Evolutionary conservation across 2,113 vertebrate species (phyloP), one percentile per base, ranked within the genome.

Genomic region (Vicugna pacos): DNA sequence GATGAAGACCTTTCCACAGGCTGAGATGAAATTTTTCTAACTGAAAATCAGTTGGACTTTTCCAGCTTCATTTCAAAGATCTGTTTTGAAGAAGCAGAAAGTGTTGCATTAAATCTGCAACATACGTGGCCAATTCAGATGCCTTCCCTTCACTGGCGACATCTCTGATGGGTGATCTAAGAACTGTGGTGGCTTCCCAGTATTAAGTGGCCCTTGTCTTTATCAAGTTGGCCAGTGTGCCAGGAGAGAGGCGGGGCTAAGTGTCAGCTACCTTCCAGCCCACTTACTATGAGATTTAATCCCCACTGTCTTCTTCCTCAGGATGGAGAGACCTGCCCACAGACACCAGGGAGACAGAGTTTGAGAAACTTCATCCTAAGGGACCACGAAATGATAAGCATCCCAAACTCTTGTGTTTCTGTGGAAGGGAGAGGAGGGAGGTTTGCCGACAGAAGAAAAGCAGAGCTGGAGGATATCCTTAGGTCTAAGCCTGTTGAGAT

Each of bases 31-130:
- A 15, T 20, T 69, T 72, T 87, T 86, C 89, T 73, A 24, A 54
- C 26, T 65, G 50, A 89, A 70, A 89, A 83, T 72, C 67, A 70
- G 0, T 54, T 11, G 48, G 48, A 65, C 38, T 92, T 85, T 56
- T 82, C 67, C 69, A 38, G n/a, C 72, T 87, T 89, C n/a, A 38
- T 73, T 84, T 95, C 26, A 26, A 46, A 89, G 24, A 65, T 96
- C 72, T 58, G 38, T 87, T 90, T 67, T 87, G 75, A 87, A 77
- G 73, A 62, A 77, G 50, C 30, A 65, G 8, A 32, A 50, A 64
- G 42, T 35, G 32, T 67, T 56, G 13, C 54, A 60, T 77, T 70
- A 86, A 52, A 84, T 35, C 70, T 35, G 8, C 69, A 35, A 9
- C 48, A n/a, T 50, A 3, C 10, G 54, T 73, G 64, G 35, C 62